Base-by-base conservation (phyloP, 2,797 vertebrate genomes). In the Yasuhikotakia modesta region DNA sequence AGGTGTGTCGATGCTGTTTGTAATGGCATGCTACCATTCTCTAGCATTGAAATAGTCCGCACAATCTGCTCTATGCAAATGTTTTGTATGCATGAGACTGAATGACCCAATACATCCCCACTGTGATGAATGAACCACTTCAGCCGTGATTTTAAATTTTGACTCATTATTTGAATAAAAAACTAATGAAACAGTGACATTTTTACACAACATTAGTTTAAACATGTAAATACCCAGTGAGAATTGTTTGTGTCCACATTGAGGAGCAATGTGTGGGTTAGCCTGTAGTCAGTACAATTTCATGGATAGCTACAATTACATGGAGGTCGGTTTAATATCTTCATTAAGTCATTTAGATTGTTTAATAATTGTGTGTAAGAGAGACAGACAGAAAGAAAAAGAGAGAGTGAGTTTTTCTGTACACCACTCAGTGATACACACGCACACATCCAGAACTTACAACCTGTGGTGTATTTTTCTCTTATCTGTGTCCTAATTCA, bases 401-500 rank as follows among this genome's bases (percentile, higher is more conserved):
- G 8, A 39, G 0, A 39, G 6, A 39, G 35, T 1, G 35, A 10
- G 35, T 39, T 39, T 39, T 39, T 8, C 35, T 39, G 35, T 39
- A 8, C 35, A 39, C 35, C 35, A 8, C 63, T 66, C 8, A 39
- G 45, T 67, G 35, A 61, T 66, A 61, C 66, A 58, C 19, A 73
- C 21, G 22, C 30, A 8, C 8, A 39, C 61, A 75, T 75, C 63
- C 22, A 57, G 32, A 55, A 17, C 82, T 83, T 80, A 70, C 19
- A 70, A 78, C 55, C 76, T 52, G n/a, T 73, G 73, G 55, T 69
- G 79, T 78, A 66, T 39, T 53, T 39, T 8, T 39, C 35, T 65
- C 58, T 17, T 35, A 70, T 81, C 39, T 69, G 50, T 78, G 79
- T 17, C 19, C 19, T 45, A 2, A 86, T 68, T 27, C 79, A 17